These are phyloP conservation scores for Isoperla grammatica DNA, from an alignment of 2,888 invertebrate species.

Conservation along the genomic window DNA sequence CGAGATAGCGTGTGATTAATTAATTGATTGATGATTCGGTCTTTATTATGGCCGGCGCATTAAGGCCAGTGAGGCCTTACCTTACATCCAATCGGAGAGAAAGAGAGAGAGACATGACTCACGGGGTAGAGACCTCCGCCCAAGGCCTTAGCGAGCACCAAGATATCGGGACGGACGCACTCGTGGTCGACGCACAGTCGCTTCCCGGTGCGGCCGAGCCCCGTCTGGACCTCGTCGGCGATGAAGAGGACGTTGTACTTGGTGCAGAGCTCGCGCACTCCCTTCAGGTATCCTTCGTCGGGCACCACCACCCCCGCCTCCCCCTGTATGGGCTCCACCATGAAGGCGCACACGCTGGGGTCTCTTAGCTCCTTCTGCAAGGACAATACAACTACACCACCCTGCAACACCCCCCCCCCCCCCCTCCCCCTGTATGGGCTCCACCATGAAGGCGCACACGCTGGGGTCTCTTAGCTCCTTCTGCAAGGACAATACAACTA, in stretches of 20 bases:
- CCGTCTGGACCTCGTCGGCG: conserved; percentile 94
- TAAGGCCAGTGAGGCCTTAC: no score
- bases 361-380: conserved; percentile 62
- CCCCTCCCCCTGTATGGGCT: conserved; percentile 95
- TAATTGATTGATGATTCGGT: no score
- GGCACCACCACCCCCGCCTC: conserved; percentile 94
- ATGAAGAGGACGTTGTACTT: conserved; percentile 90
- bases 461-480: conserved; percentile 68
- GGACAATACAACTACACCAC: no score
- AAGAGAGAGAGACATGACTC: conserved; percentile 30
- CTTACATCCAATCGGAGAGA: no score
- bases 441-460: conserved; percentile 93
- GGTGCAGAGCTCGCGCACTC: conserved; percentile 80
- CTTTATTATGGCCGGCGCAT: no score
- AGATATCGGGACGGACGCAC: conserved; percentile 79
- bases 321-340: conserved; percentile 97
- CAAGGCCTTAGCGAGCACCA: conserved; percentile 88
- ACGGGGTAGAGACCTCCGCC: conserved; percentile 89
- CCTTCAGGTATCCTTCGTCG: conserved; percentile 70
- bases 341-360: conserved; percentile 84
- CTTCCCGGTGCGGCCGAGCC: conserved; percentile 84
- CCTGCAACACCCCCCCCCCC: conserved; percentile 63
- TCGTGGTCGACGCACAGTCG: conserved; percentile 82
- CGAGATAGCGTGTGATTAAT: no score
- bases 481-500: no score